Base-by-base conservation (phyloP, 2,113 vertebrate species). In the Megaleporinus macrocephalus region DNA sequence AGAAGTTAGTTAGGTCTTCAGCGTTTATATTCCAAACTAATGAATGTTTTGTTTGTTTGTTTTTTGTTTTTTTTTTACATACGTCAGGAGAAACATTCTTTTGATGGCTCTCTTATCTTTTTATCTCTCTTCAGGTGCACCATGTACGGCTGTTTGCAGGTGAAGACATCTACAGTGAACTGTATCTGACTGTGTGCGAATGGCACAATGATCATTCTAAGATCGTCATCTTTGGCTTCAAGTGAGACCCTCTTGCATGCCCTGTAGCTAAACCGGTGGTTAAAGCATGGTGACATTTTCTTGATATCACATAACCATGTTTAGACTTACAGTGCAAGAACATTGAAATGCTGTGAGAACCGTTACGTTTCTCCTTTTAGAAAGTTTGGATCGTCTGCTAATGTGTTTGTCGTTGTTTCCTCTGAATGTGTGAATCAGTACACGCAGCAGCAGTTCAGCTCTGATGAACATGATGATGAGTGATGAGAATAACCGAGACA, bases 401-500 rank as follows among this genome's bases (percentile, higher is more conserved):
- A 55, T 22, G 5, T 18, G 7, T 20, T 55, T 7, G 3, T 20
- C 7, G 2, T 20, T 36, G 7, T 24, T 76, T 24, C 5, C 15
- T 62, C 59, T 16, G 30, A 75, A 47, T 57, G 22, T 66, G 49
- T 84, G 72, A 79, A 20, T 18, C 83, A 97, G 96, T 83, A 97
- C 95, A 4, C 95, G 96, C 84, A 96, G 95, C 0, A 95, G 95
- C 84, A 97, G 94, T 13, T 95, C 95, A 0, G 93, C 94, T 53
- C 91, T 96, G 87, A 95, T 96, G 94, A 95, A 96, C 86, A 91
- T 97, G 91, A 95, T 97, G 96, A 97, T 98, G 95, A 97, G 96
- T 1, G 96, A 97, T 13, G 97, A 98, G 89, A 97, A 98, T 89
- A 96, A 97, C 87, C 92, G 96, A 12, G 97, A 97, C 86, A 96